These are phyloP conservation scores for Cossypha polioptera DNA, from an alignment of 2,797 vertebrate genomes.

Conservation along the genomic window DNA sequence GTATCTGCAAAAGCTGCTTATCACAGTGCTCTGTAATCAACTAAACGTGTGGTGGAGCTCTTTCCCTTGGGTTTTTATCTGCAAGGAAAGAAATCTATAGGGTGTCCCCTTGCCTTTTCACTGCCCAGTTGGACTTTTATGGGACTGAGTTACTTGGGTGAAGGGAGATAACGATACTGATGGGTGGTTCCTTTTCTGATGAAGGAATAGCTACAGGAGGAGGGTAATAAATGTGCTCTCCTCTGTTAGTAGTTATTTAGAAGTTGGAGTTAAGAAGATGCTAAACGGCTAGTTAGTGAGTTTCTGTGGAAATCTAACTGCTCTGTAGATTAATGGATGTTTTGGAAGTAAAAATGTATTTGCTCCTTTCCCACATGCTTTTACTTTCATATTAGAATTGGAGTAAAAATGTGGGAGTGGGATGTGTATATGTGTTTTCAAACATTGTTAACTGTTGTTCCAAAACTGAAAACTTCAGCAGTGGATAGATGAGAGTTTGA, in stretches of 20 bases:
- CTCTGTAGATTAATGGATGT: neutral
- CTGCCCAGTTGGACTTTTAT: neutral
- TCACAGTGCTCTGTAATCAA: neutral
- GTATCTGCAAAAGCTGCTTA: neutral
- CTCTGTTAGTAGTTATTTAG: neutral
- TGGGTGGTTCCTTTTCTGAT: neutral
- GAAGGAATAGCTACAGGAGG: neutral
- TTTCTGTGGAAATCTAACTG: neutral
- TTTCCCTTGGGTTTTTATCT: neutral
- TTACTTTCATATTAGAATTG: neutral
- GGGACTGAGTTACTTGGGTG: neutral
- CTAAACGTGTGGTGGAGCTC: neutral
- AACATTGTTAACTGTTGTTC: neutral
- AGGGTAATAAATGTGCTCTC: neutral
- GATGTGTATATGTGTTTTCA: neutral
- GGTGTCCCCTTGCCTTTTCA: neutral
- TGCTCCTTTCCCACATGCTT: neutral
- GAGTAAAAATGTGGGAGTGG: neutral
- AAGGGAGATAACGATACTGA: neutral
- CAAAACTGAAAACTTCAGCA: neutral
- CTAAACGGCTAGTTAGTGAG: neutral
- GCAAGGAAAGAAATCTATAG: neutral
- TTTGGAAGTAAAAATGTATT: neutral
- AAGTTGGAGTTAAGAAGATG: neutral
- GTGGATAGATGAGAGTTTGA: neutral